A percentile compares a stretch with the other conserved stretches of the same genome.
These are phyloP conservation scores for Nasonia giraulti DNA, from an alignment of 1,140 invertebrate genomes.

Conservation along the genomic window DNA sequence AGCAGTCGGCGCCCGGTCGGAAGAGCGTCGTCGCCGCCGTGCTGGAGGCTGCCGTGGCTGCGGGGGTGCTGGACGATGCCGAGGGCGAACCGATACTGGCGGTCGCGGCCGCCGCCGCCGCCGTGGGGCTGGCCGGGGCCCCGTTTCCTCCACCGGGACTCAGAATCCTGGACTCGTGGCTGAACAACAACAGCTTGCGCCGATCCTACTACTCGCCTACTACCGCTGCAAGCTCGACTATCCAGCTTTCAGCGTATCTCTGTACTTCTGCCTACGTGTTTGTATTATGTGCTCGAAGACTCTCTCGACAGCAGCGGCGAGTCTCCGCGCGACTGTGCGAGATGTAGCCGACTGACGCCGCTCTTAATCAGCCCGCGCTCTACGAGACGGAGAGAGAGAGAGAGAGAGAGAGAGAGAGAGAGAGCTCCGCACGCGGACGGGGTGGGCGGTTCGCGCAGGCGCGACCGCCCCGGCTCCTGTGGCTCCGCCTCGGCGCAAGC, in stretches of 20 bases:
- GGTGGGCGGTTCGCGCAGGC: conserved; percentile 49
- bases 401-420: too few relatives aligned
- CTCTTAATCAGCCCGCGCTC: too few relatives aligned
- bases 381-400: too few relatives aligned
- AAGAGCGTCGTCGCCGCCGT: conserved; percentile 44
- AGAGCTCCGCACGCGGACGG: background rate
- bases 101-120: conserved; percentile 24
- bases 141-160: conserved; percentile 70
- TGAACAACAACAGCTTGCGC: conserved; percentile 73
- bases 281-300: too few relatives aligned
- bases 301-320: too few relatives aligned
- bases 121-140: conserved; percentile 58
- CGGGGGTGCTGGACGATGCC: background rate
- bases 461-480: conserved; percentile 24
- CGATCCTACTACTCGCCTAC: conserved; percentile 44
- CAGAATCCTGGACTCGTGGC: conserved; percentile 74
- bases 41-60: conserved; percentile 17
- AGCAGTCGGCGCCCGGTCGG: conserved; percentile 48
- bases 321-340: background rate
- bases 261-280: too few relatives aligned
- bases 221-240: conserved; percentile 48
- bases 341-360: background rate
- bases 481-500: background rate
- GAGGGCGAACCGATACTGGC: background rate
- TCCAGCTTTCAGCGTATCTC: background rate